Conservation (phyloP, 2,797 vertebrate genomes). For the Alouatta caraya region DNA sequence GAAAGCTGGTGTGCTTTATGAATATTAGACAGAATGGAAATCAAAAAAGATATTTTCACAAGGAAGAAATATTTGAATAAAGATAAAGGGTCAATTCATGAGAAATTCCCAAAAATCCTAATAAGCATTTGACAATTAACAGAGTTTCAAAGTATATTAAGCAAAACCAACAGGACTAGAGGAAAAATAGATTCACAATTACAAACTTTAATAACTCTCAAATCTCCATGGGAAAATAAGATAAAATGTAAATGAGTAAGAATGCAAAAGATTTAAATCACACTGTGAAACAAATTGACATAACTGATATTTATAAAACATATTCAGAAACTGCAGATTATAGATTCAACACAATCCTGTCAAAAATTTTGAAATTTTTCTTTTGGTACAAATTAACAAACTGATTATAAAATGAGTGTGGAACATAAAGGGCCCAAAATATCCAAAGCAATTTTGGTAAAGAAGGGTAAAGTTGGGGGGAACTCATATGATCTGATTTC, state of each 20-base stretch:
- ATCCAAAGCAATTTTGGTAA: neutral
- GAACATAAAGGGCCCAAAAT: neutral
- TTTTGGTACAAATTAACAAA: neutral
- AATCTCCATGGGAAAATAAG: neutral
- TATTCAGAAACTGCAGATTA: neutral
- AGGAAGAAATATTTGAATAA: neutral
- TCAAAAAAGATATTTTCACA: neutral
- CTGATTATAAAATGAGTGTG: neutral
- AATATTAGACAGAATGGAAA: neutral
- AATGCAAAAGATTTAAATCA: neutral
- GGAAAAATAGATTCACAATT: neutral
- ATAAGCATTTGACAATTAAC: neutral
- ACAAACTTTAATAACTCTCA: neutral
- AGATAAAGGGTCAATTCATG: neutral
- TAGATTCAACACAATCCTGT: neutral
- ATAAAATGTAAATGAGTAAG: neutral
- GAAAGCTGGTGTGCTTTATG: neutral
- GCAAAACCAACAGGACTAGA: neutral
- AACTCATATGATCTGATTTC: neutral
- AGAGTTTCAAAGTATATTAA: neutral
- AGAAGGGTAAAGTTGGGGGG: neutral
- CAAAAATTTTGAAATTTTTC: neutral
- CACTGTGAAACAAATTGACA: neutral
- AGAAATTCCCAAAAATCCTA: neutral
- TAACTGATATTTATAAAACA: neutral